Percentiles rank a stretch among this genome's conserved stretches.
phyloP scores from a whole-genome alignment of 2,797 vertebrate genomes.

The Buphagus erythrorhynchus region DNA sequence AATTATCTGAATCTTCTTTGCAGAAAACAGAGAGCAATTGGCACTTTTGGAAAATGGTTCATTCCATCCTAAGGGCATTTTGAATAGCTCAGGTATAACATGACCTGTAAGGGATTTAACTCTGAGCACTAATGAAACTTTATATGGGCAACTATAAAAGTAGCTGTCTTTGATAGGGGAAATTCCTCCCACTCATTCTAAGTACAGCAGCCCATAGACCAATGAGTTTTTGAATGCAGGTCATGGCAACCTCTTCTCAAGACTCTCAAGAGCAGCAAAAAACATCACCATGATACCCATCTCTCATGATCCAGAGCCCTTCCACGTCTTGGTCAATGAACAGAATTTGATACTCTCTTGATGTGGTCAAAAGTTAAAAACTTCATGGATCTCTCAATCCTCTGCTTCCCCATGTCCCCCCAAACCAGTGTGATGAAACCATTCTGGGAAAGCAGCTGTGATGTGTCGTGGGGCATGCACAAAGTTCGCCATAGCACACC shows the following conservation, averaged over 20 bases:
- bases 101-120: not conserved
- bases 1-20: not conserved
- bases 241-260: not conserved
- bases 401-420: not conserved
- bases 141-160: not conserved
- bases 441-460: not conserved
- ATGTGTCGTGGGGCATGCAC: accelerated
- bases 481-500: not conserved
- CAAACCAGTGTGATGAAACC: not conserved
- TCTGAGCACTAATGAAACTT: not conserved
- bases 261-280: not conserved
- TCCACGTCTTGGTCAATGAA: accelerated
- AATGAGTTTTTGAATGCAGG: not conserved
- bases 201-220: not conserved
- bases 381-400: not conserved
- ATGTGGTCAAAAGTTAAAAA: not conserved
- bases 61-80: not conserved
- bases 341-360: not conserved
- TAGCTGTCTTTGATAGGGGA: not conserved
- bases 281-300: accelerated
- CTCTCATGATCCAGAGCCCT: not conserved
- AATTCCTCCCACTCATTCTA: not conserved
- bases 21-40: not conserved
- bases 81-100: not conserved
- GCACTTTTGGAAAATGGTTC: not conserved